Evolutionary conservation across 1,140 invertebrate genomes (phyloP), one percentile per base, ranked within the genome.

Genomic region (Bathynomus jamesi): DNA sequence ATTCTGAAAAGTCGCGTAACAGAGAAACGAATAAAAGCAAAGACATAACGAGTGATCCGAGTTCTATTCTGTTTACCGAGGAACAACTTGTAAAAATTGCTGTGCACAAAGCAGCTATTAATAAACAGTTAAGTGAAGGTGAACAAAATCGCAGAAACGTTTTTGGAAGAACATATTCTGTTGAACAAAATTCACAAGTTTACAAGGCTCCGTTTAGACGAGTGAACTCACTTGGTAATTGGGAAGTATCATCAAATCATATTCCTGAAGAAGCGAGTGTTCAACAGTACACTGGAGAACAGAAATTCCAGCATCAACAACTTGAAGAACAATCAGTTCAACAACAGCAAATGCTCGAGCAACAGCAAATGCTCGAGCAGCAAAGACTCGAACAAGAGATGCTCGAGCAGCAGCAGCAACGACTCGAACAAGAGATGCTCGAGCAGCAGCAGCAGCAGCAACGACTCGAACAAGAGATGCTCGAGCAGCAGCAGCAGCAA

Each of bases 51-150:
- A 53, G 21, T 2, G 40, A 53, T 53, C 40, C 40, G 13, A 53
- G 40, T 53, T 53, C 40, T 13, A 63, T 77, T 11, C 68, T 83
- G 3, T 83, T 83, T 68, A 83, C 82, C 27, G 79, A 79, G 8
- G 78, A 78, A 40, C 80, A 83, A 78, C 78, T 79, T 1, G 80
- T 83, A 3, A 82, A 84, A 61, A 81, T 83, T 67, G 82, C 82
- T 21, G 79, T 84, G 13, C 80, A 83, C 72, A 80, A 84, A 76
- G 82, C 83, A 21, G 81, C 82, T 0, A 82, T 84, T 40, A 81
- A 82, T 53, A 84, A 83, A 74, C 81, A 83, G 75, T 78, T 84
- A 69, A 80, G 79, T 32, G 69, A 78, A 30, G 81, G 81, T 32
- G 80, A 79, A 66, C 77, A 79, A 7, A 53, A 74, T 29, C 63